These are phyloP conservation scores for Araneus ventricosus DNA, from an alignment of 1,140 invertebrate genomes.

Conservation along the genomic window DNA sequence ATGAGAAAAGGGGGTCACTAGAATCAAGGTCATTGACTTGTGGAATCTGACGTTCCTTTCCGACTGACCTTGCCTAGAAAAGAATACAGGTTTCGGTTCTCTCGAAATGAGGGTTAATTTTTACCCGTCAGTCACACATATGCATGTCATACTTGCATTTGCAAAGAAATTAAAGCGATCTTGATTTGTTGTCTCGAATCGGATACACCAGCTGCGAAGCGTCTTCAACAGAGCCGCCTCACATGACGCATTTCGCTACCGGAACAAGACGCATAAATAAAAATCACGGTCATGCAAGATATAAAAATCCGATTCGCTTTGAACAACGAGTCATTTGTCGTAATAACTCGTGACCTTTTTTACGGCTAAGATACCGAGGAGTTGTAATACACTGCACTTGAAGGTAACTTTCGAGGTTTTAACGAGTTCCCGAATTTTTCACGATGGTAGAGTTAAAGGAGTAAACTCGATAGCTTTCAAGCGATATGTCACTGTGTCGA, in stretches of 20 bases:
- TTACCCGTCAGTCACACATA: conserved; percentile 49
- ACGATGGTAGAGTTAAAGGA: no score
- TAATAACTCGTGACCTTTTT: not conserved
- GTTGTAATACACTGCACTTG: no score
- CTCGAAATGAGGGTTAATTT: conserved; percentile 61
- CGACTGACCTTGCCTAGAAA: conserved; percentile 70
- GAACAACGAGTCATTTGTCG: not conserved
- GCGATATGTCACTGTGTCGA: no score
- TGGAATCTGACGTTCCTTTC: conserved; percentile 60
- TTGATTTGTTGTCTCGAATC: not conserved
- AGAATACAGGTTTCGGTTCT: conserved; percentile 51
- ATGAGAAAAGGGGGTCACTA: conserved; percentile 59
- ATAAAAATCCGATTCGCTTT: not conserved
- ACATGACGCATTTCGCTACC: not conserved
- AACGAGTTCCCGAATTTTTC: no score
- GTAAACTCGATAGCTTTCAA: no score
- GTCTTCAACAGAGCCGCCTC: not conserved
- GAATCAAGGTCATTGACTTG: conserved; percentile 69
- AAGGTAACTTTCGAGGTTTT: no score
- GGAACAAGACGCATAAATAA: not conserved
- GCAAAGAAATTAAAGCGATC: not conserved
- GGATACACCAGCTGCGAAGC: not conserved
- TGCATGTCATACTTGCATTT: not conserved
- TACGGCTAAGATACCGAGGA: not conserved
- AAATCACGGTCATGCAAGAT: not conserved